These are phyloP conservation scores for Micropoecilia bifurca DNA, from an alignment of 2,797 vertebrate genomes.

Conservation along the genomic window DNA sequence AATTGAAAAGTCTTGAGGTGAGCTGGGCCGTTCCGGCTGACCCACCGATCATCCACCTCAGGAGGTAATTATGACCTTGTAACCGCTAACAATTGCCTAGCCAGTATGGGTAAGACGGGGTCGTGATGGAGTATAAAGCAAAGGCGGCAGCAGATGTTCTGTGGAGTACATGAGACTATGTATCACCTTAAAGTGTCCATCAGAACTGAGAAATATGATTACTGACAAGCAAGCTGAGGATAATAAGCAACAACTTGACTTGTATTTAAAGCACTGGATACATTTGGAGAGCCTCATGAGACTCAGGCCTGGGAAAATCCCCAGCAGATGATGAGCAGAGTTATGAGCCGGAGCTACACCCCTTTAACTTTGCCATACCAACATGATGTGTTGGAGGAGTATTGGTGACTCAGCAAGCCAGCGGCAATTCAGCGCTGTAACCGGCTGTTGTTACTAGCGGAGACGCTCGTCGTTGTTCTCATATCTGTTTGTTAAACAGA, in stretches of 20 bases:
- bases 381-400: neutral
- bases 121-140: neutral
- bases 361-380: neutral
- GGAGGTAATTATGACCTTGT: neutral
- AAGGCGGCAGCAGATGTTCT: neutral
- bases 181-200: neutral
- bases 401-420: too few species aligned
- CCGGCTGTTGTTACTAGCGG: too few species aligned
- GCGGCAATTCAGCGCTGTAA: too few species aligned
- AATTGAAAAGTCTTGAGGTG: neutral
- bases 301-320: neutral
- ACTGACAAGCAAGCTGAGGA: neutral
- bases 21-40: neutral
- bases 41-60: neutral
- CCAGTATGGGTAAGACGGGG: neutral
- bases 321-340: neutral
- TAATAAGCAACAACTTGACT: neutral
- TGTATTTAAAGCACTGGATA: neutral
- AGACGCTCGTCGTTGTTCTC: too few species aligned
- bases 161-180: neutral
- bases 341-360: neutral
- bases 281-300: neutral
- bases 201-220: neutral
- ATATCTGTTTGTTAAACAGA: too few species aligned
- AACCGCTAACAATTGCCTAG: neutral